These are phyloP conservation scores for Nebria ingens DNA, from an alignment of 1,140 invertebrate genomes.

Conservation along the genomic window DNA sequence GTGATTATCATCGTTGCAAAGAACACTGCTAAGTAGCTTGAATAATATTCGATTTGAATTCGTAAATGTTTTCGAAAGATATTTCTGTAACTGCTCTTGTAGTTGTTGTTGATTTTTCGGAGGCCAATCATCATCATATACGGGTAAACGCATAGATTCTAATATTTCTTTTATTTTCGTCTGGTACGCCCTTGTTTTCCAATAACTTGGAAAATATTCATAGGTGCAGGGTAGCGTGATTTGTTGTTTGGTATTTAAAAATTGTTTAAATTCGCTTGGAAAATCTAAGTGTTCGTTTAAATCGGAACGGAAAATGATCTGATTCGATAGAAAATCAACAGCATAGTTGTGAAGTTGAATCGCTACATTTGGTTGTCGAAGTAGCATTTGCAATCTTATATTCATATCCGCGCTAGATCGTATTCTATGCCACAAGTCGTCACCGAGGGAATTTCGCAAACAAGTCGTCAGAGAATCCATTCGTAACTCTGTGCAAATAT, in stretches of 20 bases:
- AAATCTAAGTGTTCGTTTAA: constrained; percentile 38
- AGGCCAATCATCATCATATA: constrained; percentile 25
- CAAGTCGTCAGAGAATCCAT: constrained; percentile 46
- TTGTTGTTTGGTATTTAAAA: constrained; percentile 29
- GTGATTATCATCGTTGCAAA: neutral
- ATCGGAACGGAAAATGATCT: constrained; percentile 44
- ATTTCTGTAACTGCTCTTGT: constrained; percentile 19
- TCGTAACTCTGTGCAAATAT: constrained; percentile 36
- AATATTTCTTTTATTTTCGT: constrained; percentile 18
- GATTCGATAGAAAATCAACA: constrained; percentile 45
- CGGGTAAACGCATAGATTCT: constrained; percentile 22
- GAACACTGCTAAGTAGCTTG: neutral
- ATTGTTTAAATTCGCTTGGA: constrained; percentile 39
- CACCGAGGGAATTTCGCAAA: constrained; percentile 45
- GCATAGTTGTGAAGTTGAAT: constrained; percentile 53
- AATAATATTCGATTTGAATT: constrained; percentile 13
- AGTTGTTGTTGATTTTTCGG: constrained; percentile 20
- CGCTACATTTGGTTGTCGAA: constrained; percentile 45
- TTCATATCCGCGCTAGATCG: constrained; percentile 40
- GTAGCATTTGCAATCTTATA: constrained; percentile 34
- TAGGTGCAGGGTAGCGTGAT: constrained; percentile 38
- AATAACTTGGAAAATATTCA: constrained; percentile 43
- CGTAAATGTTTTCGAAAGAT: constrained; percentile 21
- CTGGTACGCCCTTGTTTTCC: constrained; percentile 33
- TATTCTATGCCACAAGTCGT: constrained; percentile 54